Evolutionary conservation across 2,888 invertebrate species (phyloP).

Genomic region (Arge pagana): DNA sequence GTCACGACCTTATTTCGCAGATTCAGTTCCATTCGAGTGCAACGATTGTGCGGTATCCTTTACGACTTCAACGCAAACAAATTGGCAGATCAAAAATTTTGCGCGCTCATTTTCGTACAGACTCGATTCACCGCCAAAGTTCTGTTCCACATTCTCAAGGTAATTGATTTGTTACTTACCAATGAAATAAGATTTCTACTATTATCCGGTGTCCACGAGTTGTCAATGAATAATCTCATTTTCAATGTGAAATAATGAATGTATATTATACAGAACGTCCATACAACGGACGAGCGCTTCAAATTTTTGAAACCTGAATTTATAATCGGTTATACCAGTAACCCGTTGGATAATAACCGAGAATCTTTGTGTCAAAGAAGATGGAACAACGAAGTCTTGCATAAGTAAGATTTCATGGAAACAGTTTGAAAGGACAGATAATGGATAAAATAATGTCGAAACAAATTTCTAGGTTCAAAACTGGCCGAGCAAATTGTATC

Average conservation of each 20-base stretch:
- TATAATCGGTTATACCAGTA: conserved; percentile 69
- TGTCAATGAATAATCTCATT: conserved; percentile 4
- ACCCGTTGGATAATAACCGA: conserved; percentile 52
- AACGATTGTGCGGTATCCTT: conserved; percentile 66
- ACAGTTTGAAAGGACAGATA: background rate
- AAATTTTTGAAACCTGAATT: conserved; percentile 71
- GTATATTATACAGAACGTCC: conserved; percentile 40
- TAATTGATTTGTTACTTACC: conserved; percentile 32
- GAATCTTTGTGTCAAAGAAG: conserved; percentile 63
- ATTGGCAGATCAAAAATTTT: conserved; percentile 60
- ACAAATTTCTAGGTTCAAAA: conserved; percentile 63
- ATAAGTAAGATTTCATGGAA: conserved; percentile 50
- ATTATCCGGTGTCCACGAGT: conserved; percentile 3
- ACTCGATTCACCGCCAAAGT: conserved; percentile 77
- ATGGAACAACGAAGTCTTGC: conserved; percentile 62
- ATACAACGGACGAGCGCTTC: conserved; percentile 57
- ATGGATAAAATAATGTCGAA: conserved; percentile 1
- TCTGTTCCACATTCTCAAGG: conserved; percentile 70
- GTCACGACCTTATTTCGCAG: conserved; percentile 30
- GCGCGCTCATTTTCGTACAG: conserved; percentile 74
- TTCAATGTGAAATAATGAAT: background rate
- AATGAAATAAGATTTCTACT: background rate
- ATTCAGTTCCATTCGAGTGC: conserved; percentile 68
- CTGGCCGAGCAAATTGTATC: conserved; percentile 67
- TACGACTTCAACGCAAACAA: conserved; percentile 60